Evolutionary conservation across 2,888 invertebrate species (phyloP), one percentile per base, ranked within the genome.

Genomic region (Cantharis nigra): DNA sequence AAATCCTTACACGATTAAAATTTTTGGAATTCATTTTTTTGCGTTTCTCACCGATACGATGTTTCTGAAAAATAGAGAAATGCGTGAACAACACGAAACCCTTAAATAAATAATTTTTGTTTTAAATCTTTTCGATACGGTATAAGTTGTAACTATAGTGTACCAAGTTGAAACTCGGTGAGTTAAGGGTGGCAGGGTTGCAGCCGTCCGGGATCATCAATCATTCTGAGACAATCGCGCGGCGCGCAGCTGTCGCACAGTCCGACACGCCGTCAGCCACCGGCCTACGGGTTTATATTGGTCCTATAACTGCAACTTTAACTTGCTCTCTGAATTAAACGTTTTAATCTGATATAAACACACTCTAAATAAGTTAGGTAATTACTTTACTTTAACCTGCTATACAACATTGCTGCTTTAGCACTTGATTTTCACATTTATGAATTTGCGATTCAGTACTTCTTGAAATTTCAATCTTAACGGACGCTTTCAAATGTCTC

Each of bases 161-260:
- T 85, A 85, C 83, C 85, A 84, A 83, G 85, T 83, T 85, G 85
- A 85, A 86, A 85, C 86, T 86, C 86, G 80, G 86, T 84, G 87
- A 86, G 85, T 86, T 86, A 86, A 87, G 87, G 87, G 87, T 87
- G 86, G 86, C 84, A 84, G 84, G 83, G 85, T 84, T 75, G 84
- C 86, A 89, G 89, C 90, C 89, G 89, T 88, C 89, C 88, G 88
- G 87, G 89, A 90, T 91, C 91, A 91, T 91, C 91, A 91, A 91
- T 91, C 91, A 91, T 91, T 85, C 88, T 85, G 88, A 89, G 89
- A 89, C 91, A 91, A 91, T 91, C 91, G 91, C 90, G 89, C 89
- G 87, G 89, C 88, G 89, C 90, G 90, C 91, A 91, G 91, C 91
- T 91, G 91, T 91, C 90, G 90, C 89, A 89, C 89, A 86, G 85